Evolutionary conservation across 2,113 vertebrate species (phyloP).

Genomic region (Cryptomyrus ogoouensis): DNA sequence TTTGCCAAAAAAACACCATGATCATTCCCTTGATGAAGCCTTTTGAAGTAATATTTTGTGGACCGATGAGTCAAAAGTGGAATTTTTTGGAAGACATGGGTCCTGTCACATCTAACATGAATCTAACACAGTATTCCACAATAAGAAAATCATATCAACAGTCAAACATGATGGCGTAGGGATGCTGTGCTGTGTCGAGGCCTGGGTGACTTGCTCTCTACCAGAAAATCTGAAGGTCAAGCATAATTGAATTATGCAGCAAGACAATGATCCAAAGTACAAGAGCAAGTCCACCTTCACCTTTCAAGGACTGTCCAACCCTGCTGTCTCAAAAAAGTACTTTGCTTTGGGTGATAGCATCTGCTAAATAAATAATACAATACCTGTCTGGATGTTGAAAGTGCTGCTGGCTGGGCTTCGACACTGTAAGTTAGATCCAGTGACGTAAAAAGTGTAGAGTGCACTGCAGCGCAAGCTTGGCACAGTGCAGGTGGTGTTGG

Average conservation of each 20-base stretch:
- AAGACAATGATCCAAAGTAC: not conserved
- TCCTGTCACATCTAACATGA: not conserved
- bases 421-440: constrained; percentile 47
- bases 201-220: not conserved
- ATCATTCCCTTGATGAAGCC: not conserved
- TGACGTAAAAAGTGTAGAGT: constrained; percentile 51
- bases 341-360: not conserved
- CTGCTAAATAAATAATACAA: not conserved
- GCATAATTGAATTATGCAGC: not conserved
- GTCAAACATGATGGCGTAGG: not conserved
- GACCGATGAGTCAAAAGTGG: not conserved
- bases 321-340: not conserved
- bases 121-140: not conserved
- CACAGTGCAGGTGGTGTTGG: constrained; percentile 53
- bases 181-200: not conserved
- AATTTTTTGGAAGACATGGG: not conserved
- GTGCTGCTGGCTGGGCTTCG: constrained; percentile 44
- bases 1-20: not conserved
- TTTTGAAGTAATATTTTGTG: not conserved
- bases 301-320: not conserved
- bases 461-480: constrained; percentile 51
- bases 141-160: not conserved
- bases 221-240: not conserved
- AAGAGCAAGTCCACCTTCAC: not conserved
- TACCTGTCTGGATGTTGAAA: constrained; percentile 54